Evolutionary conservation across 2,888 invertebrate genomes (phyloP).

Genomic region (Tetrapedia diversipes): DNA sequence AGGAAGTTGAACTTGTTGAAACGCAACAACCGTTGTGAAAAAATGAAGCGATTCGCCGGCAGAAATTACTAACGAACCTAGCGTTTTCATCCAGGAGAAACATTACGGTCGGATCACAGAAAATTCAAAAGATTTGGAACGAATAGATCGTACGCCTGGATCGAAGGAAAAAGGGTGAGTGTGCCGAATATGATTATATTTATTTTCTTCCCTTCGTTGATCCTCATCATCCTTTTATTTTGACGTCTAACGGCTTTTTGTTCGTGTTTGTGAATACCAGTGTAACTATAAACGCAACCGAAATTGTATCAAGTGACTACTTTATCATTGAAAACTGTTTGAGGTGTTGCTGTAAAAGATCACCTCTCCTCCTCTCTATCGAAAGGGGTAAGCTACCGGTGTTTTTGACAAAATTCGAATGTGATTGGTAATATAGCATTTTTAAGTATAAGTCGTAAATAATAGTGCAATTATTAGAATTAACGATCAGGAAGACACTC

Average conservation of each 20-base stretch:
- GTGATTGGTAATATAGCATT: neutral
- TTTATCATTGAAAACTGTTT: slow-evolving; percentile 10
- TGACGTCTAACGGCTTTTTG: neutral
- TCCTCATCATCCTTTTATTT: slow-evolving; percentile 2
- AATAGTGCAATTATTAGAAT: neutral
- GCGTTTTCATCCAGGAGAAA: slow-evolving; percentile 5
- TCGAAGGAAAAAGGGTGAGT: slow-evolving; percentile 72
- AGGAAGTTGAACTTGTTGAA: slow-evolving; percentile 38
- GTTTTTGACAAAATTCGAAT: slow-evolving; percentile 32
- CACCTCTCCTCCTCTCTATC: no score
- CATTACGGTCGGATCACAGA: slow-evolving; percentile 6
- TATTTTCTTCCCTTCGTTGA: slow-evolving; percentile 36
- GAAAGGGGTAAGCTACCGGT: slow-evolving; percentile 40
- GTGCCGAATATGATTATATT: slow-evolving; percentile 15
- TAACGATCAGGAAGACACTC: slow-evolving; percentile 4
- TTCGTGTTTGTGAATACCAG: neutral
- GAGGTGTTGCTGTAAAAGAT: slow-evolving; percentile 27
- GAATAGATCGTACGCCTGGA: slow-evolving; percentile 50
- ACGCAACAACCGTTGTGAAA: slow-evolving; percentile 9
- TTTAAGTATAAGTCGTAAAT: neutral
- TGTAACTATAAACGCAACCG: neutral
- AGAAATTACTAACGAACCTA: slow-evolving; percentile 18
- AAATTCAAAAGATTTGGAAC: slow-evolving; percentile 24
- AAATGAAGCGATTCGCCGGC: slow-evolving; percentile 55
- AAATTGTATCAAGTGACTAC: neutral